A percentile compares a stretch with the other conserved stretches of the same genome.
phyloP scores from a whole-genome alignment of 2,888 invertebrate species.

The Hypolimnas misippus region DNA sequence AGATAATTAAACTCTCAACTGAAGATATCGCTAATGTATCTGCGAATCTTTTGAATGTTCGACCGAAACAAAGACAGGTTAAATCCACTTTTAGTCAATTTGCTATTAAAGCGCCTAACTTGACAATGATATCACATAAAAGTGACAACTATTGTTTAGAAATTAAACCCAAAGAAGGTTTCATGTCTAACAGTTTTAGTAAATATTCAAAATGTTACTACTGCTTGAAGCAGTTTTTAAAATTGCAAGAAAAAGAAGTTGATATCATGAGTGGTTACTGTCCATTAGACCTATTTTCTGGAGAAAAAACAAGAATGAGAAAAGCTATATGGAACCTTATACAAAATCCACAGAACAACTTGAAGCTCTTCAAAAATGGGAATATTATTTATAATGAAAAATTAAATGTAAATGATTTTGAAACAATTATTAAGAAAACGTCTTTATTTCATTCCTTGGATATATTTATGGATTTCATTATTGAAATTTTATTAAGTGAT shows the following conservation, averaged over 20 bases:
- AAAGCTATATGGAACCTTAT: constrained; percentile 77
- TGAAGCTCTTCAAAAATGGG: constrained; percentile 83
- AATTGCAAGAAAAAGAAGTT: constrained; percentile 82
- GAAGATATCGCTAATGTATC: constrained; percentile 61
- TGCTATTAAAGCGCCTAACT: constrained; percentile 78
- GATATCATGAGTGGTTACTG: constrained; percentile 85
- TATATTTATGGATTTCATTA: constrained; percentile 63
- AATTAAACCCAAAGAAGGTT: constrained; percentile 88
- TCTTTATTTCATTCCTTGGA: constrained; percentile 51
- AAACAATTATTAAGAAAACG: constrained; percentile 50
- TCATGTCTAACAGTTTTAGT: constrained; percentile 64
- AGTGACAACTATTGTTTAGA: constrained; percentile 82
- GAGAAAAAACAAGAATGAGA: constrained; percentile 81
- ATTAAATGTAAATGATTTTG: constrained; percentile 47
- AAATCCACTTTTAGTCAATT: constrained; percentile 70
- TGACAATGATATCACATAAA: constrained; percentile 55
- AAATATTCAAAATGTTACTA: constrained; percentile 79
- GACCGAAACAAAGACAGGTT: constrained; percentile 67
- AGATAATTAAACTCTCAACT: constrained; percentile 63
- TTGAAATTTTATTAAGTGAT: constrained; percentile 57
- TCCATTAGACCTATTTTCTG: constrained; percentile 89
- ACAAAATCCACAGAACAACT: constrained; percentile 86
- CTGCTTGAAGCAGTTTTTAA: constrained; percentile 83
- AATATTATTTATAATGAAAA: constrained; percentile 59
- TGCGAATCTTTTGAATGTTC: constrained; percentile 52